Evolutionary conservation across 2,888 invertebrate genomes (phyloP).

Genomic region (Augochlorella aurata): DNA sequence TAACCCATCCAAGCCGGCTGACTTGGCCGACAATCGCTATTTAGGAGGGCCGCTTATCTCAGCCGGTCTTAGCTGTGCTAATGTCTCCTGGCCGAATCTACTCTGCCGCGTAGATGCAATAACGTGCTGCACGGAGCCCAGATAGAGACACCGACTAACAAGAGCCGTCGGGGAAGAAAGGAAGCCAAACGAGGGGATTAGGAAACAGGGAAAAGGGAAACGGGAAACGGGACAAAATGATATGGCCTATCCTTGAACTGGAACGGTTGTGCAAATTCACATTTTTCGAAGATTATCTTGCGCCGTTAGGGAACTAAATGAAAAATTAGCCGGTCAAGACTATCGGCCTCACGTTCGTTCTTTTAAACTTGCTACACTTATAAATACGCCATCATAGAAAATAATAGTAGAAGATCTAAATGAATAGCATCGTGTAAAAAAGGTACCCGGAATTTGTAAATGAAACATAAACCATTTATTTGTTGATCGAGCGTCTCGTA

Average conservation of each 20-base stretch:
- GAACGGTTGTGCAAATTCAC: background rate
- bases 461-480: too few species aligned
- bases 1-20: slow-evolving; percentile 65
- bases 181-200: background rate
- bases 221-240: slow-evolving; percentile 3
- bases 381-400: too few species aligned
- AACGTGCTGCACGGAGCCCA: slow-evolving; percentile 12
- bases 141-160: slow-evolving; percentile 12
- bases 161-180: background rate
- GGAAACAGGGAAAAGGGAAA: background rate
- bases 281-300: background rate
- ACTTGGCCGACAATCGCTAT: slow-evolving; percentile 70
- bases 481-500: too few species aligned
- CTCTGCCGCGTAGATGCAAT: slow-evolving; percentile 31
- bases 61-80: slow-evolving; percentile 61
- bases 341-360: too few species aligned
- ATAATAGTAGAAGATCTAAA: too few species aligned
- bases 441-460: too few species aligned
- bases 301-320: background rate
- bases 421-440: too few species aligned
- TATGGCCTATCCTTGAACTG: background rate
- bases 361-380: too few species aligned
- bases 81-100: slow-evolving; percentile 57
- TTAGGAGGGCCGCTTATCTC: slow-evolving; percentile 66
- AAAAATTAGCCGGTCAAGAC: background rate